phyloP scores from a whole-genome alignment of 64 coral and sea anemone genomes.

The Pachyseris speciosa region DNA sequence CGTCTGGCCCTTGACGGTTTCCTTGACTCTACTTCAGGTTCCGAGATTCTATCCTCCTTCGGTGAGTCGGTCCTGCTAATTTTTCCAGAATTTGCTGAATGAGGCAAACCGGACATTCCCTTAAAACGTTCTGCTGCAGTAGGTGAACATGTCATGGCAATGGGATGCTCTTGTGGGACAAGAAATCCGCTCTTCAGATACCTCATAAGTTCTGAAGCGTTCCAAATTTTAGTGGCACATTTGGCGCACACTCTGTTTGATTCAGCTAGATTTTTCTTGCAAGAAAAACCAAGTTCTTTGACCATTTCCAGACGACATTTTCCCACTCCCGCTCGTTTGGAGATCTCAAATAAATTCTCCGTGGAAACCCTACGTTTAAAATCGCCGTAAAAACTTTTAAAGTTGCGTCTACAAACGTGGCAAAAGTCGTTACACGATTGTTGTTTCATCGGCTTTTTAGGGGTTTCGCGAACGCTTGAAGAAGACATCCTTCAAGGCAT shows the following conservation, averaged over 20 bases:
- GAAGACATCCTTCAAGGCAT: not conserved
- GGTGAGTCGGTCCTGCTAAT: not conserved
- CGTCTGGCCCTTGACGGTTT: not conserved
- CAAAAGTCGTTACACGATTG: not conserved
- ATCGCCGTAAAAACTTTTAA: not conserved
- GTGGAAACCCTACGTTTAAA: constrained; percentile 1
- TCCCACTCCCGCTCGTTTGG: not conserved
- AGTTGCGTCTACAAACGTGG: not conserved
- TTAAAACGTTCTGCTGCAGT: not conserved
- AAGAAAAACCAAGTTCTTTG: not conserved
- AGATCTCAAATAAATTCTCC: not conserved
- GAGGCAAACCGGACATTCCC: not conserved
- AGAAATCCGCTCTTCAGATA: not conserved
- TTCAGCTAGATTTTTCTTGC: not conserved
- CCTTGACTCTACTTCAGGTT: not conserved
- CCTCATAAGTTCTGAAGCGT: not conserved
- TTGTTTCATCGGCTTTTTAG: not conserved
- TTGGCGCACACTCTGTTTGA: constrained; percentile 5
- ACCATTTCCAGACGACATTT: constrained; percentile 3
- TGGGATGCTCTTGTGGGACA: not conserved
- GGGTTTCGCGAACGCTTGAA: constrained; percentile 2
- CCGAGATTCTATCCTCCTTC: not conserved
- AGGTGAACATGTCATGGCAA: not conserved
- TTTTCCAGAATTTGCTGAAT: not conserved
- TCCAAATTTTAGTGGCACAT: constrained; percentile 14